Base-by-base conservation (phyloP, 2,797 vertebrate genomes). In the Esox lucius region DNA sequence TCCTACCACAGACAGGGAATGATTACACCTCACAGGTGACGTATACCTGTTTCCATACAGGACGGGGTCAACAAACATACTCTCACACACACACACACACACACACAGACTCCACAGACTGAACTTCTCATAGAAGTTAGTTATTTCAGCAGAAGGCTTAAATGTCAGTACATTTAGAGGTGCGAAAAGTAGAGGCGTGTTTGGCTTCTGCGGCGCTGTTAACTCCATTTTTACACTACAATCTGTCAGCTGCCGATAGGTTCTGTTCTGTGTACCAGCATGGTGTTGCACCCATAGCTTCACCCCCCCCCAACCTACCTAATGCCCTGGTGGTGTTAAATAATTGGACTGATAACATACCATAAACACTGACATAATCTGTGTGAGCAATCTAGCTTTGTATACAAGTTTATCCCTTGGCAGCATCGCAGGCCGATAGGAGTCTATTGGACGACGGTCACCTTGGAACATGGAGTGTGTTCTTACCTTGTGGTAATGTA, bases 11-110 rank as follows among this genome's bases (percentile, higher is more conserved):
- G 53, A 13, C 26, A 35, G 70, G 19, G 24, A 59, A 51, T 72
- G 70, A 72, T 61, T 46, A 72, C 33, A 39, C 70, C 70, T 39
- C 53, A 39, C 33, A 39, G 70, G 51, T 61, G 70, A 61, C 53
- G 31, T 35, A 59, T 71, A 31, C 26, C 46, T 53, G 31, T 15
- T 7, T 13, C 7, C 70, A 24, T 9, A 72, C 12, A 4, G 56
- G 56, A 42, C 59, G 64, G 68, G 68, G 28, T 46, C 69, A 31
- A 71, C n/a, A 71, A 62, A 39, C 26, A 71, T 42, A 5, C 46
- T 33, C 62, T 39, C 70, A n/a, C 62, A n/a, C 17, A 59, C n/a
- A 17, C 16, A n/a, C 19, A 28, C 31, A 42, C 33, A 16, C 24
- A 75, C 53, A 49, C 73, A 68, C 31, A 17, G 66, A 53, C 8